These are phyloP conservation scores for Sclerodermus sp. DNA, from an alignment of 2,888 invertebrate species.

Conservation along the genomic window DNA sequence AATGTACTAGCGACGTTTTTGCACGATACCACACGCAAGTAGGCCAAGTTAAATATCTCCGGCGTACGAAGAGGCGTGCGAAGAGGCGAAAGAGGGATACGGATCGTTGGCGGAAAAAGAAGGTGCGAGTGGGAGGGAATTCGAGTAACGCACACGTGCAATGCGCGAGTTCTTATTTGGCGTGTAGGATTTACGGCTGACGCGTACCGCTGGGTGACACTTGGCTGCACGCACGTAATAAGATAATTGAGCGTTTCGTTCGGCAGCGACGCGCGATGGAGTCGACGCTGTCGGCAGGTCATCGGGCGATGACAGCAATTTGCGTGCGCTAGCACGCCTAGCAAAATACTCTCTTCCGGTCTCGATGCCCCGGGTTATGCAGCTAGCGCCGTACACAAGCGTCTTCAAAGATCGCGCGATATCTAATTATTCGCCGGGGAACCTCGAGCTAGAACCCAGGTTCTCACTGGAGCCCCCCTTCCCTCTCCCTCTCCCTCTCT, in stretches of 20 bases:
- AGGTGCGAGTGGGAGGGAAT: neutral
- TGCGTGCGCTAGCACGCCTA: constrained; percentile 23
- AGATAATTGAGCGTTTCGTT: constrained; percentile 32
- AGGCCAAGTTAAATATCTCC: no score
- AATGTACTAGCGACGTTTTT: no score
- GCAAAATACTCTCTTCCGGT: constrained; percentile 31
- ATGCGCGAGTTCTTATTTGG: neutral
- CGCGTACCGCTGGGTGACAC: neutral
- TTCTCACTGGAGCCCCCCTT: no score
- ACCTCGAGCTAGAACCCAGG: neutral
- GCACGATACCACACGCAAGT: no score
- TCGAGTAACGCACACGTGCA: neutral
- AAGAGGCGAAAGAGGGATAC: constrained; percentile 1
- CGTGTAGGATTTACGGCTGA: neutral
- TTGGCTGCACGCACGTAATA: constrained; percentile 18
- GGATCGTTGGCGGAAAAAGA: constrained; percentile 1
- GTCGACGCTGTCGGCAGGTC: constrained; percentile 21
- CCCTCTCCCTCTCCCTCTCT: no score
- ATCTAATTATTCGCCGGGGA: neutral
- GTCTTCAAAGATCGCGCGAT: neutral
- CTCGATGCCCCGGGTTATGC: neutral
- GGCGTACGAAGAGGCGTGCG: neutral
- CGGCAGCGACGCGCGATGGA: constrained; percentile 6
- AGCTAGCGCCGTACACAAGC: neutral
- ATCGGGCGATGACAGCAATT: constrained; percentile 31